These are phyloP conservation scores for Chelmon rostratus DNA, from an alignment of 2,797 vertebrate species.

Conservation along the genomic window DNA sequence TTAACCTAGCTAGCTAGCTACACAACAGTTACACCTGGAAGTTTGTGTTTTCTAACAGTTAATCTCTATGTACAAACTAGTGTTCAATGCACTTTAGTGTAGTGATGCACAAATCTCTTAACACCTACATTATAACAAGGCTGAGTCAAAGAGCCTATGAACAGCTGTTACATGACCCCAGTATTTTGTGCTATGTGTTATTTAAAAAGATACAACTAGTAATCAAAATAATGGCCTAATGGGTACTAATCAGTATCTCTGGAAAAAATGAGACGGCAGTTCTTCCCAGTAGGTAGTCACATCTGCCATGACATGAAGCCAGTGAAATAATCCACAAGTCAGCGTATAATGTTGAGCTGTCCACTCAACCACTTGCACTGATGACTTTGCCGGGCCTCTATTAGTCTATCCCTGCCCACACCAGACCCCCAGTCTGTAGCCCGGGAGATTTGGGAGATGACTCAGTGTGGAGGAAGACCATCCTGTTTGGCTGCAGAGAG, in stretches of 20 bases:
- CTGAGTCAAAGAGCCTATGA: not conserved
- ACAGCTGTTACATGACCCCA: constrained; percentile 1
- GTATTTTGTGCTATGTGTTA: not conserved
- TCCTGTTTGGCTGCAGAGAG: constrained; percentile 60
- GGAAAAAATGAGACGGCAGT: constrained; percentile 13
- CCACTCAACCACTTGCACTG: constrained; percentile 26
- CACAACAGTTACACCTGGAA: not conserved
- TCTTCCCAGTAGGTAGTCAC: constrained; percentile 19
- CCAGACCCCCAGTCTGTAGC: constrained; percentile 46
- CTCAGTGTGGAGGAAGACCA: constrained; percentile 63
- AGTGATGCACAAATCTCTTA: not conserved
- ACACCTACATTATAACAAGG: not conserved
- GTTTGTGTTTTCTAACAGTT: not conserved
- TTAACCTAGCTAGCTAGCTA: not conserved
- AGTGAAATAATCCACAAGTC: constrained; percentile 38
- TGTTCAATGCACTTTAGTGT: not conserved
- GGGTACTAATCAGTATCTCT: not conserved
- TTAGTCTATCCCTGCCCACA: constrained; percentile 50
- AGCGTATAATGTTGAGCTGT: constrained; percentile 12
- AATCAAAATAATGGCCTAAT: constrained; percentile 14
- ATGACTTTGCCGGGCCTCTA: constrained; percentile 61
- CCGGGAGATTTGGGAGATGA: constrained; percentile 56
- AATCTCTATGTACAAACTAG: not conserved
- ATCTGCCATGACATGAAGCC: constrained; percentile 29
- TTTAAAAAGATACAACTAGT: constrained; percentile 1